Evolutionary conservation across 2,113 vertebrate species (phyloP), one percentile per base, ranked within the genome.

Genomic region (Lophius piscatorius): DNA sequence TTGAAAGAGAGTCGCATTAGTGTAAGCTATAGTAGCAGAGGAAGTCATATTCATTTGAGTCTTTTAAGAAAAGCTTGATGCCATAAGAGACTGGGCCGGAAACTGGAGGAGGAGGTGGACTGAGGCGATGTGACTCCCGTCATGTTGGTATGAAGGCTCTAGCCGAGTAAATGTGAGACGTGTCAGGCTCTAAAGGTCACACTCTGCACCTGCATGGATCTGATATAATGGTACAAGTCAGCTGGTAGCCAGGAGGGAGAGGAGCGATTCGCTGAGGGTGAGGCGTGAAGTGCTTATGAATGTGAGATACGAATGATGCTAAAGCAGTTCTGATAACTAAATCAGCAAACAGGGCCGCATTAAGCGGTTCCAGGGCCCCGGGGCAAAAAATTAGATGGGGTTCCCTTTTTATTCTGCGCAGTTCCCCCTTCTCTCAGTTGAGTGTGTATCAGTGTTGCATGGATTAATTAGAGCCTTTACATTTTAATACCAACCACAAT

Each of bases 221-320:
- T 18, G n/a, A 35, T 22, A 24, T 20, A 16, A 28, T 16, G 12
- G 21, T 22, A 22, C 23, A 4, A 60, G 23, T 39, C 58, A 49
- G 34, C 44, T 38, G 34, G 29, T 13, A 11, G 24, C 34, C 3
- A 3, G 23, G 41, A 26, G 10, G 14, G 5, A 9, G 20, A 23
- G 9, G 21, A 45, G 8, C 13, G 55, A 59, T 21, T 59, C 41
- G 16, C 21, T 36, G 41, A 36, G 24, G n/a, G 20, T 35, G 41
- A 42, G 16, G 24, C 16, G 8, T 16, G 14, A 36, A 18, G 7
- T 24, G 9, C 35, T 42, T 9, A 9, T 29, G 26, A 20, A 13
- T 21, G 13, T n/a, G n/a, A n/a, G n/a, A n/a, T n/a, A n/a, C n/a
- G n/a, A n/a, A n/a, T n/a, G n/a, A n/a, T n/a, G n/a, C n/a, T n/a